Conservation (phyloP, 35 echinoderm and acorn worm genomes). For the Lytechinus variegatus region DNA sequence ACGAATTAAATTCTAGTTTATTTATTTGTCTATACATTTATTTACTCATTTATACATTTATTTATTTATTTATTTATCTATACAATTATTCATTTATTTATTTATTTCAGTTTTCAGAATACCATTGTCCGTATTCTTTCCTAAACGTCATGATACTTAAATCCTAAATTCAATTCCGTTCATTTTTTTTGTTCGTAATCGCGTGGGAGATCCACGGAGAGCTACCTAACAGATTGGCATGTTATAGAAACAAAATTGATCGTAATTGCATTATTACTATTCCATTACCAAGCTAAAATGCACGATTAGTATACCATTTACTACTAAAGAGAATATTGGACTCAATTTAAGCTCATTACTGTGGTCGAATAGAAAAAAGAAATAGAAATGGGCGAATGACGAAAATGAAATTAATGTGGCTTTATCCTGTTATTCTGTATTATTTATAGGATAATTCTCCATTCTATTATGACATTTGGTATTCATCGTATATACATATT, state of each 20-base stretch:
- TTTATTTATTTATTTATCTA: too few species aligned
- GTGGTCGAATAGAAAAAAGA: not conserved
- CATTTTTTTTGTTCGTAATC: not conserved
- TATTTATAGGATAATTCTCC: not conserved
- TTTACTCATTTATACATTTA: too few species aligned
- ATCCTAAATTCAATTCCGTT: not conserved
- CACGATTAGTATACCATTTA: constrained; percentile 2
- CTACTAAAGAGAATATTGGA: not conserved
- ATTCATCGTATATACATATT: not conserved
- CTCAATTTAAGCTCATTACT: not conserved
- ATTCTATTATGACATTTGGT: not conserved
- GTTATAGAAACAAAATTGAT: not conserved
- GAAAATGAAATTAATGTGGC: not conserved
- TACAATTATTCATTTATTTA: too few species aligned
- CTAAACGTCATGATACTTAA: not conserved
- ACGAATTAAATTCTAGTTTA: too few species aligned
- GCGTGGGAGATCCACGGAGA: not conserved
- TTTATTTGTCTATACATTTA: too few species aligned
- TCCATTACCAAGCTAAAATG: constrained; percentile 1
- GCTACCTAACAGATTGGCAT: not conserved
- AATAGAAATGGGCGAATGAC: not conserved
- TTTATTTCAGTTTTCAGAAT: not conserved
- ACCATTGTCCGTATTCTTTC: not conserved
- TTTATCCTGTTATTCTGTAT: not conserved
- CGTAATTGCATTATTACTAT: constrained; percentile 4